These are phyloP conservation scores for Pomacea maculata DNA, from an alignment of 1,140 invertebrate genomes.

Conservation along the genomic window DNA sequence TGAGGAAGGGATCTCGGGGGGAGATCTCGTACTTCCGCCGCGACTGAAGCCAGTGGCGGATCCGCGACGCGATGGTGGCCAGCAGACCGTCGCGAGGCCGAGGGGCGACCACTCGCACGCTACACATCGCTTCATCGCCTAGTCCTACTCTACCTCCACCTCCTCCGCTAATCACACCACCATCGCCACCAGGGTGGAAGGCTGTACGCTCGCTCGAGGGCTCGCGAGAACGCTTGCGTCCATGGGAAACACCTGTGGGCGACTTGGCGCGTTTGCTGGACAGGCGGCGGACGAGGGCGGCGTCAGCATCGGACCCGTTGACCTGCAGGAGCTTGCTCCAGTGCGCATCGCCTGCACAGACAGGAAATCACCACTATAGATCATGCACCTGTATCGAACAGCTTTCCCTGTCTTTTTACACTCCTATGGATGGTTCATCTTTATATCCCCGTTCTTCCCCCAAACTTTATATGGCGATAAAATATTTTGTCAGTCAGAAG, in stretches of 20 bases:
- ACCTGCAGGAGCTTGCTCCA: conserved; percentile 47
- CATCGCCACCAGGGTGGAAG: background rate
- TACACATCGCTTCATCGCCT: conserved; percentile 5
- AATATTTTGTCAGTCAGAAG: no score
- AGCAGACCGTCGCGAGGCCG: conserved; percentile 13
- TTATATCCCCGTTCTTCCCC: no score
- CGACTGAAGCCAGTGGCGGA: conserved; percentile 25
- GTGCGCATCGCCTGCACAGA: conserved; percentile 40
- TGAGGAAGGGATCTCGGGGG: conserved; percentile 9
- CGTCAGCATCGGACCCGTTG: conserved; percentile 25
- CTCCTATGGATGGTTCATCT: no score
- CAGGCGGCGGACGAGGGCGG: conserved; percentile 13
- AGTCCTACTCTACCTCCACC: background rate
- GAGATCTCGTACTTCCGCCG: conserved; percentile 28
- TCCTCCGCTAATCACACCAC: background rate
- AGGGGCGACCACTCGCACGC: conserved; percentile 11
- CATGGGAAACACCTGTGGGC: background rate
- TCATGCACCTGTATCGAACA: no score
- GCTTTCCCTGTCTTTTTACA: no score
- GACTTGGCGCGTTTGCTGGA: conserved; percentile 11
- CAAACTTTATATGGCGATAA: no score
- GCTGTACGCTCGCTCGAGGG: background rate
- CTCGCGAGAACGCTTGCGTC: background rate
- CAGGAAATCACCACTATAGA: no score
- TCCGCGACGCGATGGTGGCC: conserved; percentile 9